Evolutionary conservation across 2,797 vertebrate species (phyloP).

Genomic region (Sebastes baramenuke): DNA sequence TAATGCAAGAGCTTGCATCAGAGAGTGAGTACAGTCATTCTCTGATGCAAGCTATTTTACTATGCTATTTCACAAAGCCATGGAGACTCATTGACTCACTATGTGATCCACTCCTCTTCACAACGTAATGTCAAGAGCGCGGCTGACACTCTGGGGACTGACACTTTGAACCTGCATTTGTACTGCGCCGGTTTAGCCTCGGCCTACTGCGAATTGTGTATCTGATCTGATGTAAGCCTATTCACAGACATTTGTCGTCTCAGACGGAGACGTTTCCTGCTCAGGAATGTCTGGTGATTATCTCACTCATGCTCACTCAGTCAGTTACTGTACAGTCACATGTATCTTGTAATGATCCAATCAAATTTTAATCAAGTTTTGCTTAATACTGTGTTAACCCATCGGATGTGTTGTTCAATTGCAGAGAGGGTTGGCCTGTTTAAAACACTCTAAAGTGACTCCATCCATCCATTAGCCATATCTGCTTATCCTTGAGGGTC

Average conservation of each 20-base stretch:
- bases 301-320: neutral
- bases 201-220: conserved; percentile 10
- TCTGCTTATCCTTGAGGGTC: neutral
- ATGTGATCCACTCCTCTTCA: conserved; percentile 47
- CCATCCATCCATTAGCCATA: neutral
- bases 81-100: conserved; percentile 37
- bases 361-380: neutral
- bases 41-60: conserved; percentile 55
- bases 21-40: conserved; percentile 13
- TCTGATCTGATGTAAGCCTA: conserved; percentile 54
- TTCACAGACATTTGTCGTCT: conserved; percentile 18
- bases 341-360: neutral
- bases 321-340: neutral
- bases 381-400: neutral
- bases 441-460: neutral
- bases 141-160: conserved; percentile 38
- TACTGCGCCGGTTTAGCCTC: conserved; percentile 7
- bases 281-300: neutral
- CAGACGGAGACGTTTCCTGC: conserved; percentile 1
- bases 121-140: conserved; percentile 45
- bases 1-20: conserved; percentile 52
- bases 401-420: neutral
- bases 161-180: conserved; percentile 61
- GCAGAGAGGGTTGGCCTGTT: neutral
- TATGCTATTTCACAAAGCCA: conserved; percentile 39